Base-by-base conservation (phyloP, 2,888 invertebrate genomes). In the Cephalotes varians region DNA sequence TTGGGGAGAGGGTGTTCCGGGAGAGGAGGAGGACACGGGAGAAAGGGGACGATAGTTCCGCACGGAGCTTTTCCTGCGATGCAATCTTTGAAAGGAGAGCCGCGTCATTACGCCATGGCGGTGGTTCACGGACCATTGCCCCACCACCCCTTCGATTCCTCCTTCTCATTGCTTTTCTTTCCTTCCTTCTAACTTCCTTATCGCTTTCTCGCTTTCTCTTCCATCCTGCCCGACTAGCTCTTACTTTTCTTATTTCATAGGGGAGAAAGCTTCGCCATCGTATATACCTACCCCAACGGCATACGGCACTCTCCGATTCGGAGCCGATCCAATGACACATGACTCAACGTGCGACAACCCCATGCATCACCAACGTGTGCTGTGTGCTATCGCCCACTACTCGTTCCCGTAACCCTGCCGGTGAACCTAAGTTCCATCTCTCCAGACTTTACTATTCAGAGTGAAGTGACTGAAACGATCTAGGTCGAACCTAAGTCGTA, bases 41-140 rank as follows among this genome's bases (percentile, higher is more conserved):
- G 47, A 49, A 62, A 9, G 87, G 85, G 82, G 85, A 85, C 71
- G 87, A 82, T 82, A 84, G 87, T 87, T 87, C 87, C 89, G 91
- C 85, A 88, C 89, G 89, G 91, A 92, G 93, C 93, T 94, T 94
- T 94, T 94, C 93, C 93, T 92, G 92, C 93, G 93, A 94, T 94
- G 94, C 94, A 94, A 94, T 94, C 94, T 94, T 94, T 94, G 94
- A 94, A 94, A 94, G 93, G 93, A 94, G 94, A 94, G 92, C 92
- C 94, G 94, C 94, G 92, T 94, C 94, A 94, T 94, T 94, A 94
- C 93, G 93, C 91, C 92, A 91, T 91, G 87, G 92, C 91, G 93
- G 92, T 91, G 92, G 93, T 94, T 94, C 94, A 94, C 94, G 94
- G 94, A 91, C 94, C 94, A 94, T 94, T 94, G 93, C 93, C 91